Percentiles rank a stretch among this genome's conserved stretches.
phyloP scores from a whole-genome alignment of 2,888 invertebrate species.

The Mycalesis mineus region DNA sequence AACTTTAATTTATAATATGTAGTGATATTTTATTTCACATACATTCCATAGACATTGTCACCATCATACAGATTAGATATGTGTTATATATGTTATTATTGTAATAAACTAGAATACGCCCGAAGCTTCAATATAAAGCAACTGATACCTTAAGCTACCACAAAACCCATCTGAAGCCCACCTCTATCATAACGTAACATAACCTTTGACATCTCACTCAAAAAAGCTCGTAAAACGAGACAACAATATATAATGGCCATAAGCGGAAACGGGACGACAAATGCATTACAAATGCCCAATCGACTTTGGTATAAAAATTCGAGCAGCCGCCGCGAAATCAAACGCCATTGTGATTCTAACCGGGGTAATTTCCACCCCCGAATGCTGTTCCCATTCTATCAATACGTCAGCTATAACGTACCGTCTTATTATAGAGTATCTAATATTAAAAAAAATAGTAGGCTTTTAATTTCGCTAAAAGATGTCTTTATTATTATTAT shows the following conservation, averaged over 20 bases:
- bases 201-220: slow-evolving; percentile 6
- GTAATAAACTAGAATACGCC: neutral
- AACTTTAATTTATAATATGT: no score
- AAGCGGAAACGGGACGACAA: slow-evolving; percentile 9
- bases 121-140: neutral
- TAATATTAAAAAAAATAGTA: no score
- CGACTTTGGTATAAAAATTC: slow-evolving; percentile 35
- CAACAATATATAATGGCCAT: neutral
- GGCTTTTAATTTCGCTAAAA: no score
- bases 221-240: neutral
- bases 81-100: no score
- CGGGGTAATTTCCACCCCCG: slow-evolving; percentile 47
- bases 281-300: slow-evolving; percentile 28
- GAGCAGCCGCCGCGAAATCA: slow-evolving; percentile 41
- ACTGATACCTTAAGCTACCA: neutral
- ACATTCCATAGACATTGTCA: no score
- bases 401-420: neutral
- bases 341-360: slow-evolving; percentile 50
- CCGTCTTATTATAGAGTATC: no score
- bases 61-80: no score
- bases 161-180: neutral
- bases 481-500: no score
- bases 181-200: neutral
- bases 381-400: neutral
- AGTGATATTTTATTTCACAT: no score